These are phyloP conservation scores for Cygnus olor DNA, from an alignment of 2,797 vertebrate genomes.

Conservation along the genomic window DNA sequence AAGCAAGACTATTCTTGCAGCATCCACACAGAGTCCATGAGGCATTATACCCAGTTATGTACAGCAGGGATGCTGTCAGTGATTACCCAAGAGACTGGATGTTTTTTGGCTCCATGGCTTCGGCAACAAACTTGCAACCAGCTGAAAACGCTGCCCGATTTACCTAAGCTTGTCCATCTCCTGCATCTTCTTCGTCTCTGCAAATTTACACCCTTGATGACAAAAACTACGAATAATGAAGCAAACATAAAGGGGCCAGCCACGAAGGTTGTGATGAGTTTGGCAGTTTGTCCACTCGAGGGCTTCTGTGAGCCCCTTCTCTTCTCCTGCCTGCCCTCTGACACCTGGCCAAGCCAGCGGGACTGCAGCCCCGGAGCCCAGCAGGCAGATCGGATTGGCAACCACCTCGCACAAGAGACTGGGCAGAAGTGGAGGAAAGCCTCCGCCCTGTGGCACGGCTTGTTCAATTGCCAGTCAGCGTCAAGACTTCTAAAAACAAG, in stretches of 20 bases:
- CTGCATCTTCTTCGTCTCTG: background rate
- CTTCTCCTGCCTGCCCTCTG: background rate
- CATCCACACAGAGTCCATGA: background rate
- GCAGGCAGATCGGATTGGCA: background rate
- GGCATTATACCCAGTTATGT: background rate
- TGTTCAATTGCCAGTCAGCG: slow-evolving; percentile 40
- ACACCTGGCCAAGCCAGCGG: background rate
- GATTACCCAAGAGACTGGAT: background rate
- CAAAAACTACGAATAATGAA: background rate
- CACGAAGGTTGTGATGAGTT: background rate
- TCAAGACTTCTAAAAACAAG: slow-evolving; percentile 51
- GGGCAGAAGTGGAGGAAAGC: slow-evolving; percentile 31
- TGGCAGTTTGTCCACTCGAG: background rate
- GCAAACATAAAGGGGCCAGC: background rate
- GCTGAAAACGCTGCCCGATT: background rate
- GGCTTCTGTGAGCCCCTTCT: background rate
- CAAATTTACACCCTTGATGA: background rate
- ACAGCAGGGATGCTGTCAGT: background rate
- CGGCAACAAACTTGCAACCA: background rate
- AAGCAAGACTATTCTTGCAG: background rate
- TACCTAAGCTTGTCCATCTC: background rate
- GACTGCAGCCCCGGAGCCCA: background rate
- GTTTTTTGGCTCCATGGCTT: background rate
- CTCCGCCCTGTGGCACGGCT: slow-evolving; percentile 37
- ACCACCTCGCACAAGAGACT: background rate